Conservation (phyloP, 2,888 invertebrate species). For the Drosophila vallismaia region DNA sequence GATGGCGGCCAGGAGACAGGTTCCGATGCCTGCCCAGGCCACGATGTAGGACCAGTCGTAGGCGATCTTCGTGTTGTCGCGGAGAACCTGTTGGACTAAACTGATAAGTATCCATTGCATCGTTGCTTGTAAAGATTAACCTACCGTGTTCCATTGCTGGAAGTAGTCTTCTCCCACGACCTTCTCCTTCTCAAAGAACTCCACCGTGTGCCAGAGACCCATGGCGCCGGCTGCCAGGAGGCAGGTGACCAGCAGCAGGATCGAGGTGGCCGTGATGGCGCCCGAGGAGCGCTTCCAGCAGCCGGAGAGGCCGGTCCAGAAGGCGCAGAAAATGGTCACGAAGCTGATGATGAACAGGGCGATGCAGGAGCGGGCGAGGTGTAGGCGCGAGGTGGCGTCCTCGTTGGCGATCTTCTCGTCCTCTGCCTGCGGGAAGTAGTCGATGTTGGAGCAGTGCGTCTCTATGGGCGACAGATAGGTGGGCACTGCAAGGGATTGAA, state of each 20-base stretch:
- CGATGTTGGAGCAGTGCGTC: constrained; percentile 97
- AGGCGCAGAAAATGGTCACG: constrained; percentile 95
- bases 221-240: constrained; percentile 95
- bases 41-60: constrained; percentile 99
- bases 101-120: too few species aligned
- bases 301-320: constrained; percentile 97
- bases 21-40: constrained; percentile 98
- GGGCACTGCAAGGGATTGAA: constrained; percentile 86
- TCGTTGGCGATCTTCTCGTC: constrained; percentile 82
- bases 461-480: constrained; percentile 96
- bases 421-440: constrained; percentile 90
- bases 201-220: constrained; percentile 98
- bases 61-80: constrained; percentile 92
- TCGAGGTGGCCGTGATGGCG: constrained; percentile 96
- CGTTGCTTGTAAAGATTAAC: not conserved
- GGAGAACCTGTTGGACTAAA: constrained; percentile 87
- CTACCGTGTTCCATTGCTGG: constrained; percentile 95
- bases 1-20: constrained; percentile 95
- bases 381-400: constrained; percentile 92
- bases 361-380: constrained; percentile 96
- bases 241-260: constrained; percentile 87
- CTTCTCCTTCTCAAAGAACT: constrained; percentile 97
- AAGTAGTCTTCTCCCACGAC: constrained; percentile 96
- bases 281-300: constrained; percentile 98
- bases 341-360: constrained; percentile 97